phyloP scores from a whole-genome alignment of 2,113 vertebrate species.

The Setophaga coronata region DNA sequence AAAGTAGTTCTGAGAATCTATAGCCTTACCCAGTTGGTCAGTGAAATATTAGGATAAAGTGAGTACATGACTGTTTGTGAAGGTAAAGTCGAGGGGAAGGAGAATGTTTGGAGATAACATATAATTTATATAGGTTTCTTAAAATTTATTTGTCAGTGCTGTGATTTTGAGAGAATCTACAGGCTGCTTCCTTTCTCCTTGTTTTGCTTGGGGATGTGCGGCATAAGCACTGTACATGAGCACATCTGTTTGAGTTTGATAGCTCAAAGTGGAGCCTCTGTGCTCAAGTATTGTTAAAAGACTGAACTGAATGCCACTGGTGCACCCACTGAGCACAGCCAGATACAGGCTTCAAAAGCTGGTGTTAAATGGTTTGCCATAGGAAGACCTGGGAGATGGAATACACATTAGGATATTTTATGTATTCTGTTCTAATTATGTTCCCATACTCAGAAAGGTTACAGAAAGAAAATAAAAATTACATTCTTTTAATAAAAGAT shows the following conservation, averaged over 20 bases:
- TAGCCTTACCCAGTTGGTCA: neutral
- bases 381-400: neutral
- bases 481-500: neutral
- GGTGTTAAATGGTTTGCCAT: neutral
- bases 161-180: neutral
- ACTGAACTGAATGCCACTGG: neutral
- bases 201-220: neutral
- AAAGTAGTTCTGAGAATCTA: neutral
- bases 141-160: neutral
- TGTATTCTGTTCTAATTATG: neutral
- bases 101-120: neutral
- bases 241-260: neutral
- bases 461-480: neutral
- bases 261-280: neutral
- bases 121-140: neutral
- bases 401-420: neutral
- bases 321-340: neutral
- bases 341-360: neutral
- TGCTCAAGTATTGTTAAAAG: neutral
- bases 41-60: neutral
- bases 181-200: neutral
- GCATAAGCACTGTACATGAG: neutral
- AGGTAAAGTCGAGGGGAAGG: neutral
- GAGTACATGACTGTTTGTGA: neutral
- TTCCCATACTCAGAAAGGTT: neutral